Conservation (phyloP, 2,888 invertebrate genomes). For the Corbicula japonica region DNA sequence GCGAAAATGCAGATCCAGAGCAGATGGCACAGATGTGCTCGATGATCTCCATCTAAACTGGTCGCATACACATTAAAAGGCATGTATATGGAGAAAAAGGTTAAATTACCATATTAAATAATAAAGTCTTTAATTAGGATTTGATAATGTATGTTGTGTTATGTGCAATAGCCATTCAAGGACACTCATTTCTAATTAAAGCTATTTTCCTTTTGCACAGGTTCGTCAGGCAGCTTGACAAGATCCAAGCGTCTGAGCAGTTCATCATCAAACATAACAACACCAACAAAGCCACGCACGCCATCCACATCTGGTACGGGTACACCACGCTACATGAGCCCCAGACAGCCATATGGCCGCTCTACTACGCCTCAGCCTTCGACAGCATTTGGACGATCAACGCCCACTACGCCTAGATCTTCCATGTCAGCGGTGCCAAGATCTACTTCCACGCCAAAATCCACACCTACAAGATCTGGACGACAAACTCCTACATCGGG, state of each 20-base stretch:
- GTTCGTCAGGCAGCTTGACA: slow-evolving; percentile 80
- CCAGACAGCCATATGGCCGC: slow-evolving; percentile 62
- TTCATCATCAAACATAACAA: slow-evolving; percentile 77
- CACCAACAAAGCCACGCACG: slow-evolving; percentile 68
- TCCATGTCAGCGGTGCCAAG: slow-evolving; percentile 67
- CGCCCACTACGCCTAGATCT: slow-evolving; percentile 73
- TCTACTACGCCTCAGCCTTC: slow-evolving; percentile 69
- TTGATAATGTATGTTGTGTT: not conserved
- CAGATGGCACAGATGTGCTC: no score
- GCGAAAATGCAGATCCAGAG: no score
- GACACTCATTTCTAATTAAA: not conserved
- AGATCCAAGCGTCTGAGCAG: slow-evolving; percentile 79
- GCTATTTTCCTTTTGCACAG: slow-evolving; percentile 54
- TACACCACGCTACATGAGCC: slow-evolving; percentile 62
- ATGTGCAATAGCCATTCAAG: not conserved
- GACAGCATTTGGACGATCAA: slow-evolving; percentile 72
- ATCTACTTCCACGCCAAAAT: slow-evolving; percentile 73
- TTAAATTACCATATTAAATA: no score
- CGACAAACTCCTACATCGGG: slow-evolving; percentile 67
- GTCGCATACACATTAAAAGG: no score
- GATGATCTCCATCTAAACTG: no score
- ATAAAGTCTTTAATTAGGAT: no score
- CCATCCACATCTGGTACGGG: slow-evolving; percentile 61
- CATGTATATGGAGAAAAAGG: no score
- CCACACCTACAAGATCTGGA: slow-evolving; percentile 71